Evolutionary conservation across 2,797 vertebrate genomes (phyloP).

Genomic region (Periophthalmus magnuspinnatus): DNA sequence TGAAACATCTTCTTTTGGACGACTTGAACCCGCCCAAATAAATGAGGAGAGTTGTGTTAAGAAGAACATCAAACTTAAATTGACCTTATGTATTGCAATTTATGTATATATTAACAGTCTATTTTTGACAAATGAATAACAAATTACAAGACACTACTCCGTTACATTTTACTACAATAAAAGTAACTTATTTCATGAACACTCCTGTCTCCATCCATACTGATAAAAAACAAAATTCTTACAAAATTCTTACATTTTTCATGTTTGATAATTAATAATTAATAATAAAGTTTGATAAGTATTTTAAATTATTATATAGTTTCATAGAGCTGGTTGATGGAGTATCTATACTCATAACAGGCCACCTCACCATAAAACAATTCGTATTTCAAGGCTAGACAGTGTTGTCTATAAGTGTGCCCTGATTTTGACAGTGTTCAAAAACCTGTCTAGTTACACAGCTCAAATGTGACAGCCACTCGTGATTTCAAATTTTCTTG

Average conservation of each 20-base stretch:
- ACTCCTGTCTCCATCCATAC: too few relatives aligned
- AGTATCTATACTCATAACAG: not conserved
- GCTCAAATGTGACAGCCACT: conserved; percentile 11
- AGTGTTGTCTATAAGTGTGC: conserved; percentile 32
- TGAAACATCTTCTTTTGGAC: too few relatives aligned
- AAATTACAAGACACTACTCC: not conserved
- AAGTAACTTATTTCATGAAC: too few relatives aligned
- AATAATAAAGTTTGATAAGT: too few relatives aligned
- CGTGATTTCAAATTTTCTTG: conserved; percentile 3
- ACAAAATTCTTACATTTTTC: too few relatives aligned
- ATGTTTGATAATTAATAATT: too few relatives aligned
- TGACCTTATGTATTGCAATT: too few relatives aligned
- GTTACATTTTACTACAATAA: not conserved
- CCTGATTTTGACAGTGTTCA: conserved; percentile 15
- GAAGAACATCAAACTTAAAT: too few relatives aligned
- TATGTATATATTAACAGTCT: not conserved
- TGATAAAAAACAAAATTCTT: too few relatives aligned
- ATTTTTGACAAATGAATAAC: not conserved
- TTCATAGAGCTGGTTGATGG: not conserved
- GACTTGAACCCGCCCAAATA: not conserved
- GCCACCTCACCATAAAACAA: conserved; percentile 36
- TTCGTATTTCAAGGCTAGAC: conserved; percentile 23
- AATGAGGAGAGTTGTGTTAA: not conserved
- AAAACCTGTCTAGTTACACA: conserved; percentile 3
- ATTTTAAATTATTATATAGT: too few relatives aligned